Evolutionary conservation across 1,140 invertebrate genomes (phyloP), one percentile per base, ranked within the genome.

Genomic region (Pseudobourletiella spinata): DNA sequence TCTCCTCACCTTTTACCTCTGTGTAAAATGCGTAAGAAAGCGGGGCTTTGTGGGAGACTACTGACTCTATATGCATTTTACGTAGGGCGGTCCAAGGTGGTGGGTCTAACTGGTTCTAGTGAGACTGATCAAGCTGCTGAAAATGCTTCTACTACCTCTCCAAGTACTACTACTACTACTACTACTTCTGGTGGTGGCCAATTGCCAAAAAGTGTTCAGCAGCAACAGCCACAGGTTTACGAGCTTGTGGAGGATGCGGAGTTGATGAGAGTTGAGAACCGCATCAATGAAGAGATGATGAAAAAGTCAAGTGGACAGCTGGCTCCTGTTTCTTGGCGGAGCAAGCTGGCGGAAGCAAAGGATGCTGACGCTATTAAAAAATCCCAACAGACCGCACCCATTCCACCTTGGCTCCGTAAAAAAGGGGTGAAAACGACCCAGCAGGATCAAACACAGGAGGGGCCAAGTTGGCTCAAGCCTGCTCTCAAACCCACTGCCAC

Each of bases 231-330:
- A 15, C 44, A 48, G 18, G 44, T 48, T 48, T 48, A 48, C 18
- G 16, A 39, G 3, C 16, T 32, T 11, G 42, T 26, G 3, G 29
- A 42, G 42, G 55, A 57, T 57, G 32, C 55, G 8, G 18, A 32
- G 16, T 42, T 57, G 20, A 6, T 42, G 29, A 28, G 55, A 4
- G 18, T 57, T 22, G 55, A 57, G 32, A 32, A 57, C n/a, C 29
- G 28, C 20, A 57, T 57, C 55, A 57, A 32, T 57, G 55, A 57
- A 42, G 55, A 57, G 22, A 57, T 57, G 55, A 42, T 54, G 50
- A 54, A 54, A 28, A 54, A 54, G 28, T 4, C 50, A 11, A 54
- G 50, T 30, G 50, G 50, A 28, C 50, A 54, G 50, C 22, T 54
- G 24, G 25, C 50, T 30, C 50, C 50, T 16, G 50, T 54, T 28